phyloP scores from a whole-genome alignment of 1,140 invertebrate genomes.

The Drosophila cardini region DNA sequence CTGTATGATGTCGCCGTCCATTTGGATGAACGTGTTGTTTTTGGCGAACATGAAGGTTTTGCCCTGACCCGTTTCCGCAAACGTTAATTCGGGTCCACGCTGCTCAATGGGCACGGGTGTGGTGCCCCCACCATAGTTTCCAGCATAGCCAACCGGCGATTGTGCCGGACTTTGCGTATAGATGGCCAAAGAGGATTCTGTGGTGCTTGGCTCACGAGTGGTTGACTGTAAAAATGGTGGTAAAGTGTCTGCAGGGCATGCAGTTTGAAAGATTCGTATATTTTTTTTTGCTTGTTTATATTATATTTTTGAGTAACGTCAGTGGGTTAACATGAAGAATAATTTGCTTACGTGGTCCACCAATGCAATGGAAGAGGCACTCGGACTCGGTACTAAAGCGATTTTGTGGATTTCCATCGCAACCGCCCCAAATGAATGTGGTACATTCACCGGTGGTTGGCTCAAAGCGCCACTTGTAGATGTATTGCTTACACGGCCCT shows the following conservation, averaged over 20 bases:
- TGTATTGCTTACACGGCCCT: conserved; percentile 89
- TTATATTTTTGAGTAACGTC: conserved; percentile 14
- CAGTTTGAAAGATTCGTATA: conserved; percentile 6
- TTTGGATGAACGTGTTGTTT: conserved; percentile 94
- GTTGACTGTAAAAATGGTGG: conserved; percentile 85
- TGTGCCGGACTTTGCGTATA: conserved; percentile 70
- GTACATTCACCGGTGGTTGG: conserved; percentile 88
- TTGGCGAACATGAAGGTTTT: conserved; percentile 94
- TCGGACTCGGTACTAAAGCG: conserved; percentile 90
- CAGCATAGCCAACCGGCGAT: conserved; percentile 46
- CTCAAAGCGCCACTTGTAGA: conserved; percentile 91
- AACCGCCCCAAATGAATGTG: conserved; percentile 91
- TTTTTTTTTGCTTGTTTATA: too few species aligned
- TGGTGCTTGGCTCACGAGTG: conserved; percentile 85
- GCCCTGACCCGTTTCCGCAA: conserved; percentile 91
- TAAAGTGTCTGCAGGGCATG: conserved; percentile 68
- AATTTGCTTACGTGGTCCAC: conserved; percentile 85
- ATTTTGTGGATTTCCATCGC: conserved; percentile 91
- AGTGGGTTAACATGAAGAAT: conserved; percentile 1
- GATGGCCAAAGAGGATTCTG: conserved; percentile 84
- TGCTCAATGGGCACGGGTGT: conserved; percentile 89
- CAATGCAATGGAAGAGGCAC: conserved; percentile 88
- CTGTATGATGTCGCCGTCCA: conserved; percentile 93
- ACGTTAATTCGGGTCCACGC: conserved; percentile 91
- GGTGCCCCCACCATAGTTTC: conserved; percentile 54